Evolutionary conservation across 2,888 invertebrate species (phyloP).

Genomic region (Acanthosoma haemorrhoidale): DNA sequence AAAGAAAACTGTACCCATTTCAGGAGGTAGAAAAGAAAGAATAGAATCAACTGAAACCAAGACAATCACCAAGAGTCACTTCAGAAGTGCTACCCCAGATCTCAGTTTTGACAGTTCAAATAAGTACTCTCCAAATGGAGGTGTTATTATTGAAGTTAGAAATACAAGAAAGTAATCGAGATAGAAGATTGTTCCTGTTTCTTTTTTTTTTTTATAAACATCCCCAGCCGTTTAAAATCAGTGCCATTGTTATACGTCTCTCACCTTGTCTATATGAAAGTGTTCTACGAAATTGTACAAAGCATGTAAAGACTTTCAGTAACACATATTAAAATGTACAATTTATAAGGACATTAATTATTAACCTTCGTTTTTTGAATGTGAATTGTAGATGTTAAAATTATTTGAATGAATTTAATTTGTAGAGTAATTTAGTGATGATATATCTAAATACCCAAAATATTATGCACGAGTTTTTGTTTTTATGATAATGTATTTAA

Average conservation of each 20-base stretch:
- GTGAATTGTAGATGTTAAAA: slow-evolving; percentile 22
- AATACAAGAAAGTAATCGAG: slow-evolving; percentile 42
- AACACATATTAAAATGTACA: slow-evolving; percentile 22
- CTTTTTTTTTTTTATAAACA: not conserved
- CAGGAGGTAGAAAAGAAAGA: slow-evolving; percentile 56
- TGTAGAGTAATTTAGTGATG: slow-evolving; percentile 17
- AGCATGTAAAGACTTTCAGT: slow-evolving; percentile 28
- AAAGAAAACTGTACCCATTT: slow-evolving; percentile 62
- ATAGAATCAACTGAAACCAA: slow-evolving; percentile 66
- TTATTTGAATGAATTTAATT: slow-evolving; percentile 14
- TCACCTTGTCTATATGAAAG: slow-evolving; percentile 15
- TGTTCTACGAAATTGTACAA: slow-evolving; percentile 15
- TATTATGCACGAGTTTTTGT: slow-evolving; percentile 8
- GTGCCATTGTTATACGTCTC: slow-evolving; percentile 12
- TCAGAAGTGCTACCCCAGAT: slow-evolving; percentile 48
- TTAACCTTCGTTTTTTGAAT: slow-evolving; percentile 10
- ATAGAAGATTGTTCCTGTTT: not conserved
- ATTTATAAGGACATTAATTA: slow-evolving; percentile 18
- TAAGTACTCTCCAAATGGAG: slow-evolving; percentile 47
- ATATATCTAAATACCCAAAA: slow-evolving; percentile 7
- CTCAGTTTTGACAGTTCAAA: slow-evolving; percentile 54
- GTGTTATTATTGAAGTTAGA: slow-evolving; percentile 59
- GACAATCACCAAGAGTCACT: slow-evolving; percentile 62
- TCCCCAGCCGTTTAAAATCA: not conserved
- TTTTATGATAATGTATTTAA: slow-evolving; percentile 27